Conservation (phyloP, 2,888 invertebrate species). For the Euspilapteryx auroguttella region DNA sequence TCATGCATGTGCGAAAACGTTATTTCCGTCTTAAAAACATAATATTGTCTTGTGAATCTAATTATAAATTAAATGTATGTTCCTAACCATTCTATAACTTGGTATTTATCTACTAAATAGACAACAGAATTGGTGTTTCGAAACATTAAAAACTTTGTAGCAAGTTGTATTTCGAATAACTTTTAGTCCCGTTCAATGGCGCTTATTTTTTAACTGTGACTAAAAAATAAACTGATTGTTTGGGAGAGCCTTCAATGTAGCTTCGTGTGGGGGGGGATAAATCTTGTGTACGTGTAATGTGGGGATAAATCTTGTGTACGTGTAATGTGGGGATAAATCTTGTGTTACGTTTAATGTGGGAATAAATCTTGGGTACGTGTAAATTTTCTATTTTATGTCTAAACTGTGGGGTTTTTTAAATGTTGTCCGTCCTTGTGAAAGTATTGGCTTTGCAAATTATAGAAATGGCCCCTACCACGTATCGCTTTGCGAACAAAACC, state of each 20-base stretch:
- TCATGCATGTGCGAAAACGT: no score
- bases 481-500: constrained; percentile 86
- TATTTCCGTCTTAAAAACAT: constrained; percentile 16
- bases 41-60: constrained; percentile 24
- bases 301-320: no score
- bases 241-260: constrained; percentile 28
- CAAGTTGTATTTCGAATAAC: no score
- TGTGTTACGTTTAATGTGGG: no score
- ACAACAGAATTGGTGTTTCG: constrained; percentile 15
- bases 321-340: no score
- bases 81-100: constrained; percentile 27
- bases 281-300: no score
- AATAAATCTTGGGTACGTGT: no score
- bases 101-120: constrained; percentile 31
- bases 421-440: no score
- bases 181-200: no score
- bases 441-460: constrained; percentile 56
- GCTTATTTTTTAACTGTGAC: constrained; percentile 17
- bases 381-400: no score
- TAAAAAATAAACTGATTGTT: constrained; percentile 19
- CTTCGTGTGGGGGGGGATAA: no score
- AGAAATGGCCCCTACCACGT: constrained; percentile 74
- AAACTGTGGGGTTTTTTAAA: no score
- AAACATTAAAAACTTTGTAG: constrained; percentile 7
- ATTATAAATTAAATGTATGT: constrained; percentile 29